phyloP scores from a whole-genome alignment of 2,797 vertebrate species.

The Rhynchonycteris naso region DNA sequence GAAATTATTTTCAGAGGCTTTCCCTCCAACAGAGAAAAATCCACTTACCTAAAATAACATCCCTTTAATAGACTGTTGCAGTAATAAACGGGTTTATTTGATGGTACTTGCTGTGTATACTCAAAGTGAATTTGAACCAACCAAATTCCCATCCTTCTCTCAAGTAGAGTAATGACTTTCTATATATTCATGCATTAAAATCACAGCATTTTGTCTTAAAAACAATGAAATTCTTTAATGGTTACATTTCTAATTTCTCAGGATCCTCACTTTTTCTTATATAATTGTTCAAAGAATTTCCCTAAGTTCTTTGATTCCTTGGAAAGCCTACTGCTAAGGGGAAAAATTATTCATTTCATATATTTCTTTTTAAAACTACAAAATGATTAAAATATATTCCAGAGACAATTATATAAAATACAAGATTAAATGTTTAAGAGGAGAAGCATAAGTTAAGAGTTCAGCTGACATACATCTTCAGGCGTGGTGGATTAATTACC shows the following conservation, averaged over 20 bases:
- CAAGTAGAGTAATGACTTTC: background rate
- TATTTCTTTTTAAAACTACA: slow-evolving; percentile 33
- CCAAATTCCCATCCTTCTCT: slow-evolving; percentile 20
- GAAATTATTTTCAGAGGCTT: slow-evolving; percentile 67
- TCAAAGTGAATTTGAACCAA: background rate
- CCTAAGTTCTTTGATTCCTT: background rate
- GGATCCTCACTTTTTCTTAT: background rate
- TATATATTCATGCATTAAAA: slow-evolving; percentile 16
- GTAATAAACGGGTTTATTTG: slow-evolving; percentile 62
- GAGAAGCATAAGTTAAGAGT: background rate
- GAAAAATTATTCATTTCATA: background rate
- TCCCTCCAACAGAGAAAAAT: slow-evolving; percentile 57
- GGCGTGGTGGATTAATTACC: background rate
- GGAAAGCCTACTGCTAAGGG: background rate
- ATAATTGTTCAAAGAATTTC: slow-evolving; percentile 27
- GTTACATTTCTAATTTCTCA: background rate
- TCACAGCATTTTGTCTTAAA: slow-evolving; percentile 37
- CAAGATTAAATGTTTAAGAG: background rate
- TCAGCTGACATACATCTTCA: background rate
- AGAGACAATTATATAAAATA: background rate
- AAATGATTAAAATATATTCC: slow-evolving; percentile 13
- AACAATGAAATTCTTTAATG: slow-evolving; percentile 12
- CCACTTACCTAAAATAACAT: slow-evolving; percentile 56
- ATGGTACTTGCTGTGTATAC: background rate
- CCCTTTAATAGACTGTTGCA: slow-evolving; percentile 14